Percentiles rank a stretch among this genome's conserved stretches.
phyloP scores from a whole-genome alignment of 23 tunicate species.

The Clavelina lepadiformis region DNA sequence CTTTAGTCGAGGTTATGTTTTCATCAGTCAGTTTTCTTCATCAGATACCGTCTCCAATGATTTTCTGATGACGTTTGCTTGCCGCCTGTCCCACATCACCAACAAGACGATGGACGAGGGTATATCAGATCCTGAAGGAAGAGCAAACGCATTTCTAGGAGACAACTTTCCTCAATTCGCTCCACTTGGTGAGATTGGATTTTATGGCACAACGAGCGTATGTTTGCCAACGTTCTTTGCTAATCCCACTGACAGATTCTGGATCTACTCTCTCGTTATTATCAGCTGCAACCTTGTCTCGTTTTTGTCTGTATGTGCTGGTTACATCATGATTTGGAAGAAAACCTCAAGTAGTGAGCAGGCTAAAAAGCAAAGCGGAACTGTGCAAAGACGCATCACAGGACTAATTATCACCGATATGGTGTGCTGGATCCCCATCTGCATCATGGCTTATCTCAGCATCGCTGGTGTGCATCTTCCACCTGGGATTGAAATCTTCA shows the following conservation, averaged over 20 bases:
- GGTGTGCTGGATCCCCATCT: no score
- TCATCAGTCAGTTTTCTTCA: no score
- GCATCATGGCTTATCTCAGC: no score
- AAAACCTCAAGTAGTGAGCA: slow-evolving; percentile 5
- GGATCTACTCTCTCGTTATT: neutral
- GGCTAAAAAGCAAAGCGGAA: slow-evolving; percentile 3
- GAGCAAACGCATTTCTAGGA: neutral
- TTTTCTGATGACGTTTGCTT: no score
- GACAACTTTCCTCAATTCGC: neutral
- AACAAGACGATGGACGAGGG: no score
- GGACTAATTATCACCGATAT: no score
- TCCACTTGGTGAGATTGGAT: neutral
- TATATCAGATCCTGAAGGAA: no score
- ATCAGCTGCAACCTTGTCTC: slow-evolving; percentile 8
- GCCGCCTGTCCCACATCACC: no score
- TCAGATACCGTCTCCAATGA: no score
- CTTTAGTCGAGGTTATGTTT: no score
- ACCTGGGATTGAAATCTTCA: no score
- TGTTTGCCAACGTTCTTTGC: slow-evolving; percentile 23
- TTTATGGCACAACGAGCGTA: slow-evolving; percentile 8
- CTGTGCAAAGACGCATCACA: slow-evolving; percentile 26
- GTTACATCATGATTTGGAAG: slow-evolving; percentile 5
- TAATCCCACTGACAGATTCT: neutral
- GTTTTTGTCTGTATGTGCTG: neutral
- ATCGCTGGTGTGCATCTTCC: no score